These are phyloP conservation scores for Caenorhabditis briggsae DNA, from an alignment of 1,140 invertebrate species.

Conservation along the genomic window DNA sequence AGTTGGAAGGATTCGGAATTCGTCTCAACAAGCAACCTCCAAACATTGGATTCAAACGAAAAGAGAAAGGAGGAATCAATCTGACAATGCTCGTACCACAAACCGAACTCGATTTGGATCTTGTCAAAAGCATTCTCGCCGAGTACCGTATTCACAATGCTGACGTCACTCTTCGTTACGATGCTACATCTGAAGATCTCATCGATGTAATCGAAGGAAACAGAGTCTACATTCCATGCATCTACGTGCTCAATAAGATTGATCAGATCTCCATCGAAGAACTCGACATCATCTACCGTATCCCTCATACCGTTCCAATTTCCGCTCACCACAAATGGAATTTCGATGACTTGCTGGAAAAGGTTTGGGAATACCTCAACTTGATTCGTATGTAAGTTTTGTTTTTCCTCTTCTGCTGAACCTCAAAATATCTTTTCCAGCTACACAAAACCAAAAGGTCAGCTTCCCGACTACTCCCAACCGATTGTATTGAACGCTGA, in stretches of 20 bases:
- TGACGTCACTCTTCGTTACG: slow-evolving; percentile 92
- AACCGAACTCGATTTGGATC: slow-evolving; percentile 93
- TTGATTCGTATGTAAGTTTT: slow-evolving; percentile 90
- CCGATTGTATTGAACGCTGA: slow-evolving; percentile 94
- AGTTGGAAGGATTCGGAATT: slow-evolving; percentile 98
- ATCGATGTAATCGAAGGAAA: slow-evolving; percentile 99
- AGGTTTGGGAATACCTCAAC: slow-evolving; percentile 98
- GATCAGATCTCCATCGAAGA: slow-evolving; percentile 99
- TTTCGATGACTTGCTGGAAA: slow-evolving; percentile 97
- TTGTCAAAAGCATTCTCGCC: slow-evolving; percentile 93
- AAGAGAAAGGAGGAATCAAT: slow-evolving; percentile 97
- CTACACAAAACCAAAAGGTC: slow-evolving; percentile 98
- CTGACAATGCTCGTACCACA: slow-evolving; percentile 89
- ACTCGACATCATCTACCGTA: slow-evolving; percentile 96
- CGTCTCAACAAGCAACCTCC: slow-evolving; percentile 89
- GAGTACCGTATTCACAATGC: slow-evolving; percentile 99
- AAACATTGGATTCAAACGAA: slow-evolving; percentile 94
- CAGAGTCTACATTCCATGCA: slow-evolving; percentile 90
- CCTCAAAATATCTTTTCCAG: slow-evolving; percentile 79
- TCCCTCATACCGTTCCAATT: slow-evolving; percentile 98
- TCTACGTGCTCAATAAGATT: slow-evolving; percentile 94
- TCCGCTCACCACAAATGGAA: slow-evolving; percentile 99
- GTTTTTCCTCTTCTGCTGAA: not conserved
- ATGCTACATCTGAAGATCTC: slow-evolving; percentile 95
- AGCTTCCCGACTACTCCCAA: slow-evolving; percentile 95